Evolutionary conservation across 2,888 invertebrate species (phyloP), one percentile per base, ranked within the genome.

Genomic region (Tanytarsus gracilentus): DNA sequence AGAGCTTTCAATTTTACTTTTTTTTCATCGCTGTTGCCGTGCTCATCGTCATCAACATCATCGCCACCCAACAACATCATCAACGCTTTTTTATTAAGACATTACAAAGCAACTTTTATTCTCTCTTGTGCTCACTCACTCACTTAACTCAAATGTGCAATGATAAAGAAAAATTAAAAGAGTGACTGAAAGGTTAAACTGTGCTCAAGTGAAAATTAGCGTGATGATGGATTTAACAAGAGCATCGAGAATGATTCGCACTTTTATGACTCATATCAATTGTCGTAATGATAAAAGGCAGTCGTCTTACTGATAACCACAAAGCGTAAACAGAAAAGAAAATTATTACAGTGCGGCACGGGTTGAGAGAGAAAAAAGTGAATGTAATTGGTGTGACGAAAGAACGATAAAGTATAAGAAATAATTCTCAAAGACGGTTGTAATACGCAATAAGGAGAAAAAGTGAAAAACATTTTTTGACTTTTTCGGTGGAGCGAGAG

Each of bases 191-290:
- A 44, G 44, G 44, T 44, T 44, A 44, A 44, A 44, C 21, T 44
- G 44, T 44, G 44, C 33, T 11, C 9, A 33, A 33, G n/a, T 11
- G 3, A 33, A n/a, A 33, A 36, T 14, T 36, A 44, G 16, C 23
- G 44, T 23, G 21, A 44, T 44, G 44, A 44, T 44, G 44, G 44
- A 58, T 58, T 48, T 30, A 29, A 18, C 29, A 44, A 48, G 29
- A 18, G 44, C 44, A 48, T 11, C 39, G 3, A 27, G 27, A 48
- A 58, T 30, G 39, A 40, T 48, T 44, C 48, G 27, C 48, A 21
- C 23, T 58, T 48, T 29, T 58, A 58, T 58, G 58, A 58, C 58
- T 58, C 58, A 58, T 58, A 58, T 58, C 55, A 40, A 40, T 56
- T 26, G 25, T 48, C 58, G n/a, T 40, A 29, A 26, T 58, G 58